Conservation (phyloP, 1,140 invertebrate species). For the Lordiphosa collinella region DNA sequence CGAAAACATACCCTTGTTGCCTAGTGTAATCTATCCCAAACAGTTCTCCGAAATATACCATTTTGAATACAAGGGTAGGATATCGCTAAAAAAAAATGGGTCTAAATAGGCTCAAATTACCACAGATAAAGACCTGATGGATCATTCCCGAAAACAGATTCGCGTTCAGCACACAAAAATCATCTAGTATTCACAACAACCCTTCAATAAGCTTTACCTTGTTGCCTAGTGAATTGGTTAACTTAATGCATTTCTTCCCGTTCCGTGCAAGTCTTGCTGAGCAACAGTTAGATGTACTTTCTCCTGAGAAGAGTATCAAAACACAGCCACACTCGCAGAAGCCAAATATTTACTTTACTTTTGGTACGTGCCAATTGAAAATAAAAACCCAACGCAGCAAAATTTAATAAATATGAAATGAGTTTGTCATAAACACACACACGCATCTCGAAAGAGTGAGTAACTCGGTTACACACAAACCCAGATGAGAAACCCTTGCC, state of each 20-base stretch:
- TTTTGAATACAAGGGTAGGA: too few species aligned
- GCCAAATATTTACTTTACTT: constrained; percentile 52
- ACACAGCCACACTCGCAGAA: constrained; percentile 19
- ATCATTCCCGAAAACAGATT: too few species aligned
- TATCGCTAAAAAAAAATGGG: too few species aligned
- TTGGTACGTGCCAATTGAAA: constrained; percentile 69
- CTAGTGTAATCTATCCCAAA: too few species aligned
- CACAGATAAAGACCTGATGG: too few species aligned
- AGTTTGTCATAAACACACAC: constrained; percentile 61
- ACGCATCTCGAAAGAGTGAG: background rate
- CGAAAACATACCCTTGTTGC: too few species aligned
- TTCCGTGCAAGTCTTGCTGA: background rate
- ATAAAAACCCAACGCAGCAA: constrained; percentile 62
- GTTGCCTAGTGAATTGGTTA: too few species aligned
- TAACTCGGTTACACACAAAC: background rate
- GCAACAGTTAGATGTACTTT: background rate
- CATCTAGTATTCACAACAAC: too few species aligned
- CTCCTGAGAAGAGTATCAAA: constrained; percentile 6
- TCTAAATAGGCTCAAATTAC: too few species aligned
- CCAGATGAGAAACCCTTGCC: constrained; percentile 47
- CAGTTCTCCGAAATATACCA: too few species aligned
- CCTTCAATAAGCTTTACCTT: too few species aligned
- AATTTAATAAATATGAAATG: constrained; percentile 77
- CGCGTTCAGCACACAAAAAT: too few species aligned
- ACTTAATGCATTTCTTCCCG: background rate